Evolutionary conservation across 2,113 vertebrate species (phyloP), one percentile per base, ranked within the genome.

Genomic region (Pontoporia blainvillei): DNA sequence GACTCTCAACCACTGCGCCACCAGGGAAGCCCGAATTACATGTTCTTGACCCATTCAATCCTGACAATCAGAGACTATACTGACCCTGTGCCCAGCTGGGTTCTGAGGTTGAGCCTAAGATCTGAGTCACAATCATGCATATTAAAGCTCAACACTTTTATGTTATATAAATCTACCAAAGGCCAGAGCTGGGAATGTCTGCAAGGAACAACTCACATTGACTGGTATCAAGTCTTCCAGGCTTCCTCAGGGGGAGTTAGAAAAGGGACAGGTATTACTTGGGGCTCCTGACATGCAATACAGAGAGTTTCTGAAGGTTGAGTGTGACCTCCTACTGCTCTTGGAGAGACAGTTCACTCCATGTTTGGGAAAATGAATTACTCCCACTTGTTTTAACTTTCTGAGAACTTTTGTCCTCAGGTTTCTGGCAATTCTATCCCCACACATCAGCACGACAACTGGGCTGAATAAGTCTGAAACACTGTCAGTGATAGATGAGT

Each of bases 401-500:
- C 96, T 90, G 95, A 93, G 86, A 90, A 90, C 44, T 44, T 81
- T 86, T 75, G 89, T 97, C 54, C 67, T 95, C n/a, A 17, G 4
- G 73, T 95, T 95, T 95, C 96, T 83, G 97, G 95, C 96, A 69
- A 69, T 73, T 59, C 86, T 93, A 57, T 44, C 73, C 36, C 73
- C 59, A 4, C 82, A 27, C 89, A 10, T 79, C 69, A 93, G 94
- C 36, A 6, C 0, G 2, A 83, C 87, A 54, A 61, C 86, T 6
- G n/a, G 66, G 54, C 78, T 78, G 83, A 91, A 21, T 67, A 9
- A 62, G 94, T 94, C 96, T 96, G 90, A 94, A 67, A 27, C 18
- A 5, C 54, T 95, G 96, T 96, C 97, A 96, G 96, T 95, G 96
- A 97, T 15, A 41, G 97, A 97, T 93, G 96, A 91, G 72, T 2